Conservation (phyloP, 1,140 invertebrate species). For the Heliconius hewitsoni region DNA sequence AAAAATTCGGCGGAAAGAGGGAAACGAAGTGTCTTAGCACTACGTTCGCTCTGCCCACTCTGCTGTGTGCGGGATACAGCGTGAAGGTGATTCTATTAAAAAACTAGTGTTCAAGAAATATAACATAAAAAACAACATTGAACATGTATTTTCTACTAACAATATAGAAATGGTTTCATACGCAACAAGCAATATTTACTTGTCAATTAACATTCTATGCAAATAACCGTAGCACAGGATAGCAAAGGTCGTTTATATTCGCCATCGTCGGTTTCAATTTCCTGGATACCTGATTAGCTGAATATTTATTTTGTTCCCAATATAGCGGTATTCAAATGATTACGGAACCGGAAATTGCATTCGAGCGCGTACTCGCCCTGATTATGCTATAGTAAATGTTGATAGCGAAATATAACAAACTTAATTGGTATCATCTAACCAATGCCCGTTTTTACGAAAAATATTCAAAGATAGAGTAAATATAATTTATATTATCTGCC, state of each 20-base stretch:
- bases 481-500: neutral
- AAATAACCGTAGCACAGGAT: constrained; percentile 27
- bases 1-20: too few species aligned
- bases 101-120: neutral
- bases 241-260: constrained; percentile 46
- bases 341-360: constrained; percentile 62
- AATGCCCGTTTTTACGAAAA: neutral
- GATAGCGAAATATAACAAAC: constrained; percentile 25
- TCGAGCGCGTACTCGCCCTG: constrained; percentile 51
- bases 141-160: neutral
- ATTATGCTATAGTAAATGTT: constrained; percentile 41
- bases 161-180: constrained; percentile 8
- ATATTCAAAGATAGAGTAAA: too few species aligned
- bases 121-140: neutral
- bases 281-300: constrained; percentile 47
- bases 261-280: constrained; percentile 44
- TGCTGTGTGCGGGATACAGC: too few species aligned
- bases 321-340: constrained; percentile 53
- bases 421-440: constrained; percentile 12
- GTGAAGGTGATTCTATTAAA: neutral
- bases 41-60: too few species aligned
- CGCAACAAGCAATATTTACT: constrained; percentile 6
- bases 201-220: constrained; percentile 34
- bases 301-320: constrained; percentile 51
- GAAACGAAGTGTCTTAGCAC: too few species aligned